phyloP scores from a whole-genome alignment of 2,797 vertebrate genomes.

The Neolamprologus multifasciatus region DNA sequence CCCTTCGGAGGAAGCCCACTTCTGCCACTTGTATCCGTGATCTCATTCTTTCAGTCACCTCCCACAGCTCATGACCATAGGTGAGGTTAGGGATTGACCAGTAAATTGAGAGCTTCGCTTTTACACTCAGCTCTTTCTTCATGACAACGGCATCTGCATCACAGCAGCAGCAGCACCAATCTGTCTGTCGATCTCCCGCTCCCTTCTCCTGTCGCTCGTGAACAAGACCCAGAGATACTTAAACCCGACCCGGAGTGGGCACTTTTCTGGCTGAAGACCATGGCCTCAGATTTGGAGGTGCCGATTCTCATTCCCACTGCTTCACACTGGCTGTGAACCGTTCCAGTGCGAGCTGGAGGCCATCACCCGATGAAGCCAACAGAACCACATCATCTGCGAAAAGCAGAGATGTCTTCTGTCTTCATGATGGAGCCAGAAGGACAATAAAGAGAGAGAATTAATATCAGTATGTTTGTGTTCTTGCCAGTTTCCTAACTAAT shows the following conservation, averaged over 20 bases:
- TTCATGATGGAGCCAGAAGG: background rate
- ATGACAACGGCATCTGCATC: background rate
- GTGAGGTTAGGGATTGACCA: background rate
- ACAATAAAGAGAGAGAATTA: background rate
- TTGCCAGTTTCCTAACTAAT: background rate
- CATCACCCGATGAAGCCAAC: background rate
- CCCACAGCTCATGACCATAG: background rate
- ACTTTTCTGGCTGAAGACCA: background rate
- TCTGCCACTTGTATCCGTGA: background rate
- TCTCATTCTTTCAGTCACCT: background rate
- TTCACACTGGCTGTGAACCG: background rate
- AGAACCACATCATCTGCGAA: background rate
- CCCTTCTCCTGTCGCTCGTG: background rate
- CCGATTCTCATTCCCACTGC: accelerated
- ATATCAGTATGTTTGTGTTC: background rate
- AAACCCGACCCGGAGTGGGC: background rate
- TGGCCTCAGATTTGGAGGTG: background rate
- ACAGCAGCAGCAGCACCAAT: background rate
- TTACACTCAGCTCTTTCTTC: background rate
- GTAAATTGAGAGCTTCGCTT: background rate
- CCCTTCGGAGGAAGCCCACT: background rate
- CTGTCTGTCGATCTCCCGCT: background rate
- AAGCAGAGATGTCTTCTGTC: background rate
- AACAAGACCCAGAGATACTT: background rate
- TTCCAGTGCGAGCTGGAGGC: background rate